Evolutionary conservation across 2,113 vertebrate genomes (phyloP).

Genomic region (Xenopus laevis): DNA sequence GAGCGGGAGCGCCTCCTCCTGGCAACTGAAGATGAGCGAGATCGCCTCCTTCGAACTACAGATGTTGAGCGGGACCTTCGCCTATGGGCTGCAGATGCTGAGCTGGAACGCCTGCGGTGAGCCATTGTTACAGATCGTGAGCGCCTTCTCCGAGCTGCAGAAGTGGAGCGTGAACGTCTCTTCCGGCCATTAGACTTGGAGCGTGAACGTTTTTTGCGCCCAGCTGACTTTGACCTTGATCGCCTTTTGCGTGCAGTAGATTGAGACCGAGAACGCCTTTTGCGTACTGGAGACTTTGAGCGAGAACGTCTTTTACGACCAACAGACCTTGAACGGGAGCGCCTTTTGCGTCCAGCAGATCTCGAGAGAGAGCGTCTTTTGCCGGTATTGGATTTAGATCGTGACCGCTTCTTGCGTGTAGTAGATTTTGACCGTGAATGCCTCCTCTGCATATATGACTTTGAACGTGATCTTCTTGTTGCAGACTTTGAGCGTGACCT

Average conservation of each 20-base stretch:
- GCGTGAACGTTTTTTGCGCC: conserved; percentile 33
- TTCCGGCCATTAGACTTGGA: conserved; percentile 57
- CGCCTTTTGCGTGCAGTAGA: conserved; percentile 59
- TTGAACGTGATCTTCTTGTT: neutral
- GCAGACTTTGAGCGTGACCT: conserved; percentile 15
- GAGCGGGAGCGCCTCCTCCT: conserved; percentile 15
- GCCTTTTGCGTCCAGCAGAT: conserved; percentile 24
- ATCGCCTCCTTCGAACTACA: conserved; percentile 36
- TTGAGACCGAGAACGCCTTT: conserved; percentile 5
- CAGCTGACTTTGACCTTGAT: conserved; percentile 63
- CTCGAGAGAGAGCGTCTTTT: conserved; percentile 27
- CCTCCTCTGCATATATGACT: neutral
- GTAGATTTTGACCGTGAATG: conserved; percentile 63
- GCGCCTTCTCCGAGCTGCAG: conserved; percentile 35
- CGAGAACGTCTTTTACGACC: conserved; percentile 5
- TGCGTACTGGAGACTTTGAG: neutral
- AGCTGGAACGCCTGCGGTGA: conserved; percentile 31
- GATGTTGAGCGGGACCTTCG: conserved; percentile 13
- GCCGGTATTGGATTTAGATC: conserved; percentile 7
- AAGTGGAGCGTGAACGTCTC: conserved; percentile 51
- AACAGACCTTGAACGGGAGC: conserved; percentile 5
- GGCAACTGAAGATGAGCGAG: conserved; percentile 46
- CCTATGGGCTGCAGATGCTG: conserved; percentile 33
- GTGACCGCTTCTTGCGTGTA: conserved; percentile 26
- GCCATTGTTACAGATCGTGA: neutral